A percentile compares a stretch with the other conserved stretches of the same genome.
phyloP scores from a whole-genome alignment of 1,140 invertebrate species.

The Teleogryllus occipitalis region DNA sequence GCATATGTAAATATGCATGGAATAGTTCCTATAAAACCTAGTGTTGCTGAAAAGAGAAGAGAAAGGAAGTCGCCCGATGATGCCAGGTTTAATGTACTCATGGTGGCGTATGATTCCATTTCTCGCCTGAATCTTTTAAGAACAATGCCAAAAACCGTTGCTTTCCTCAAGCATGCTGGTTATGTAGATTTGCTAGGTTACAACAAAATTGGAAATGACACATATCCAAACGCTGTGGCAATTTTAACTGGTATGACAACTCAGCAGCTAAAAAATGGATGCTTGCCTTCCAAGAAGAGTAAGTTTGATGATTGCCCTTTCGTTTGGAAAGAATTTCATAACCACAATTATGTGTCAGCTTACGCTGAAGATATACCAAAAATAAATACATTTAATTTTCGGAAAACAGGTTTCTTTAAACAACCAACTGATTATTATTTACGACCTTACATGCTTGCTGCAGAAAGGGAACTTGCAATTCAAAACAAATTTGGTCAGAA shows the following conservation, averaged over 20 bases:
- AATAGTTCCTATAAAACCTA: no score
- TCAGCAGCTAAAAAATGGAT: slow-evolving; percentile 22
- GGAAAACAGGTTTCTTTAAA: slow-evolving; percentile 64
- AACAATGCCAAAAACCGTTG: slow-evolving; percentile 62
- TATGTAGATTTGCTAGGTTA: slow-evolving; percentile 50
- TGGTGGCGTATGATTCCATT: slow-evolving; percentile 74
- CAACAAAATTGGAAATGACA: slow-evolving; percentile 66
- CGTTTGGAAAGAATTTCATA: slow-evolving; percentile 67
- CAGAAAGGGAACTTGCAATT: slow-evolving; percentile 12
- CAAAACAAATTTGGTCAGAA: slow-evolving; percentile 25
- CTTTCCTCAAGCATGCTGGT: slow-evolving; percentile 50
- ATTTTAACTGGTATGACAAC: slow-evolving; percentile 49
- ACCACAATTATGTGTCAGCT: slow-evolving; percentile 64
- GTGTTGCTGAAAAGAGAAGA: neutral
- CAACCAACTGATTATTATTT: slow-evolving; percentile 77
- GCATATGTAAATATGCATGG: slow-evolving; percentile 39
- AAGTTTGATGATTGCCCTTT: slow-evolving; percentile 52
- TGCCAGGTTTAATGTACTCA: slow-evolving; percentile 49
- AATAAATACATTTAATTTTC: slow-evolving; percentile 74
- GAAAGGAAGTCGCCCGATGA: slow-evolving; percentile 28
- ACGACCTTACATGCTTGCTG: slow-evolving; percentile 53
- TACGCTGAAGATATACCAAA: slow-evolving; percentile 67
- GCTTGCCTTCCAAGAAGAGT: slow-evolving; percentile 13
- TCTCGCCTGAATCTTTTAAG: slow-evolving; percentile 67
- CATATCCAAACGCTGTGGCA: slow-evolving; percentile 74